Evolutionary conservation across 2,888 invertebrate species (phyloP).

Genomic region (Scrobipalpa costella): DNA sequence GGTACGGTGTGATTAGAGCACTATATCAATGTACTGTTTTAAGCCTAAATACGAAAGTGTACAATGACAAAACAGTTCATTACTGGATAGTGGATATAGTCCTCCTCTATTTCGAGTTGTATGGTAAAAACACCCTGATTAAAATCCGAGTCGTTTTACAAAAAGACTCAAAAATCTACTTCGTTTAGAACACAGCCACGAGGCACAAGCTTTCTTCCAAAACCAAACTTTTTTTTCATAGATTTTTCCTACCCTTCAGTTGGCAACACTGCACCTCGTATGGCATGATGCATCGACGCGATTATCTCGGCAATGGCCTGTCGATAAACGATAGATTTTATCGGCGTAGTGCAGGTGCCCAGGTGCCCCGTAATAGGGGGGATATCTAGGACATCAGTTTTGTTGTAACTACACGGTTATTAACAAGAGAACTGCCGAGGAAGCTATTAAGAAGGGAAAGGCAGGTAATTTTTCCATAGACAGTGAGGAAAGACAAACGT

Average conservation of each 20-base stretch:
- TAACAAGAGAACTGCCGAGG: constrained; percentile 6
- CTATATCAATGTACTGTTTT: too few species aligned
- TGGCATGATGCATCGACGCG: constrained; percentile 28
- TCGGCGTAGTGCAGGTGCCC: constrained; percentile 32
- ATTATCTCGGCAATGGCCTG: constrained; percentile 33
- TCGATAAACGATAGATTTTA: constrained; percentile 29
- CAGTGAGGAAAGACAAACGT: background rate
- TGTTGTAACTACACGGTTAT: constrained; percentile 20
- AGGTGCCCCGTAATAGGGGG: constrained; percentile 29
- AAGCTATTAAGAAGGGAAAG: constrained; percentile 11
- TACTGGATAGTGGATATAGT: too few species aligned
- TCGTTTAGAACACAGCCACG: too few species aligned
- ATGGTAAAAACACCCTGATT: too few species aligned
- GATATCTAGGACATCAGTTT: constrained; percentile 24
- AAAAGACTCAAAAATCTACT: too few species aligned
- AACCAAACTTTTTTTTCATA: background rate
- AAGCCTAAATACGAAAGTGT: too few species aligned
- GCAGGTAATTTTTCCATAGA: background rate
- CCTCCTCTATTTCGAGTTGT: too few species aligned
- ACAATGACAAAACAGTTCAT: too few species aligned
- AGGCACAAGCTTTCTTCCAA: too few species aligned
- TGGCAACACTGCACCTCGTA: constrained; percentile 24
- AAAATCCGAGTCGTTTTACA: too few species aligned
- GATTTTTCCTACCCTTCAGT: background rate
- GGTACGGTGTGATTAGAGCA: too few species aligned